Conservation (phyloP, 2,888 invertebrate species). For the Aphidius colemani region DNA sequence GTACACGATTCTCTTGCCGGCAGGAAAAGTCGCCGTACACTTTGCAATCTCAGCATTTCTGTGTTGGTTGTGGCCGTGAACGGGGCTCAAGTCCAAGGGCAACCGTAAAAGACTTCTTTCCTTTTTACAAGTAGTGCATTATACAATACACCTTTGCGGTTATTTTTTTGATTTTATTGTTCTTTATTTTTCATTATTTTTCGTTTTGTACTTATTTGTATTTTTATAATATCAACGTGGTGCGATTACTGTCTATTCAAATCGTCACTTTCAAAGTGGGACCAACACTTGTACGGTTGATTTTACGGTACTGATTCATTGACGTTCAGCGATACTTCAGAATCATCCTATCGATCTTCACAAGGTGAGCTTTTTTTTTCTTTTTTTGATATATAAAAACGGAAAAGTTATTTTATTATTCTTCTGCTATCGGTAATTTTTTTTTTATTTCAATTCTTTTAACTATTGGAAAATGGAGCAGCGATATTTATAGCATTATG, state of each 20-base stretch:
- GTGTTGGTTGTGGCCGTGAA: conserved; percentile 59
- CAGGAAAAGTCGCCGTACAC: conserved; percentile 57
- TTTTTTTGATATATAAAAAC: too few species aligned
- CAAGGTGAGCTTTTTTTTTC: too few species aligned
- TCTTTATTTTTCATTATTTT: background rate
- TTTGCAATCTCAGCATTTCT: conserved; percentile 58
- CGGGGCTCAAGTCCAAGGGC: conserved; percentile 59
- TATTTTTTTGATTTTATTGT: conserved; percentile 6
- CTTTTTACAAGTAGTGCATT: conserved; percentile 29
- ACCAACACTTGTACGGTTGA: background rate
- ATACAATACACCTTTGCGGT: conserved; percentile 13
- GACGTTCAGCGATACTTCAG: background rate
- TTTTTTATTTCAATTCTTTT: too few species aligned
- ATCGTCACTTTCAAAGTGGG: conserved; percentile 20
- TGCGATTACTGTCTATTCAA: conserved; percentile 35
- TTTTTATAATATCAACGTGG: conserved; percentile 17
- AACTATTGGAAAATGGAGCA: too few species aligned
- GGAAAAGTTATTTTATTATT: too few species aligned
- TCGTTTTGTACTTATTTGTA: background rate
- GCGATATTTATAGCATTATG: too few species aligned
- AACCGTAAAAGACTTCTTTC: conserved; percentile 37
- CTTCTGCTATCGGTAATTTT: too few species aligned
- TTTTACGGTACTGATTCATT: background rate
- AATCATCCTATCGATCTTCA: too few species aligned
- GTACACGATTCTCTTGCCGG: conserved; percentile 33